Conservation (phyloP, 1,140 invertebrate genomes). For the Tetranychus urticae region DNA sequence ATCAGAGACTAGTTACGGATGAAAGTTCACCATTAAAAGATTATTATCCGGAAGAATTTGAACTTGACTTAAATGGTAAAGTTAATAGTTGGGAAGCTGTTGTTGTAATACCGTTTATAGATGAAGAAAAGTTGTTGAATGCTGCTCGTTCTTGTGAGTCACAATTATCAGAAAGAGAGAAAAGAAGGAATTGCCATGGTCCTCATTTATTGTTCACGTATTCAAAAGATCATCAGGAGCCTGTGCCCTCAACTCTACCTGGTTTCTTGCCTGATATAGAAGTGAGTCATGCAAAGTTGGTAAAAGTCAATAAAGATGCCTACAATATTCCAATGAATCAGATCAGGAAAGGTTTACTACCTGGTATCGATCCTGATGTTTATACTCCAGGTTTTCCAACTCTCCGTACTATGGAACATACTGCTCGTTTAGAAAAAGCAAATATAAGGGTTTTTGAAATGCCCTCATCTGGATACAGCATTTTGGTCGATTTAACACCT, state of each 20-base stretch:
- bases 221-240: slow-evolving; percentile 29
- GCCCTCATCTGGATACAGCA: slow-evolving; percentile 46
- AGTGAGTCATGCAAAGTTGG: slow-evolving; percentile 28
- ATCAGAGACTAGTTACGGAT: slow-evolving; percentile 55
- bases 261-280: slow-evolving; percentile 37
- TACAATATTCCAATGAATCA: slow-evolving; percentile 25
- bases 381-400: slow-evolving; percentile 77
- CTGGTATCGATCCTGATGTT: slow-evolving; percentile 37
- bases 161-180: slow-evolving; percentile 42
- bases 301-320: slow-evolving; percentile 11
- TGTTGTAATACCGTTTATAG: slow-evolving; percentile 85
- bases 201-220: slow-evolving; percentile 54
- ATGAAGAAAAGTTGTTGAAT: slow-evolving; percentile 47
- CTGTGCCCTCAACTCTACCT: slow-evolving; percentile 25
- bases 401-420: slow-evolving; percentile 52
- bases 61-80: slow-evolving; percentile 72
- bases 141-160: slow-evolving; percentile 48
- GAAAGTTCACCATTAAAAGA: slow-evolving; percentile 56
- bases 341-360: slow-evolving; percentile 45
- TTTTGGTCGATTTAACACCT: slow-evolving; percentile 38
- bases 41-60: slow-evolving; percentile 72
- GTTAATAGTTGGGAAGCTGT: slow-evolving; percentile 92
- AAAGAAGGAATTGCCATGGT: slow-evolving; percentile 49
- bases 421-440: slow-evolving; percentile 33
- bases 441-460: slow-evolving; percentile 67